These are phyloP conservation scores for Anoncus sp. DNA, from an alignment of 2,888 invertebrate genomes.

Conservation along the genomic window DNA sequence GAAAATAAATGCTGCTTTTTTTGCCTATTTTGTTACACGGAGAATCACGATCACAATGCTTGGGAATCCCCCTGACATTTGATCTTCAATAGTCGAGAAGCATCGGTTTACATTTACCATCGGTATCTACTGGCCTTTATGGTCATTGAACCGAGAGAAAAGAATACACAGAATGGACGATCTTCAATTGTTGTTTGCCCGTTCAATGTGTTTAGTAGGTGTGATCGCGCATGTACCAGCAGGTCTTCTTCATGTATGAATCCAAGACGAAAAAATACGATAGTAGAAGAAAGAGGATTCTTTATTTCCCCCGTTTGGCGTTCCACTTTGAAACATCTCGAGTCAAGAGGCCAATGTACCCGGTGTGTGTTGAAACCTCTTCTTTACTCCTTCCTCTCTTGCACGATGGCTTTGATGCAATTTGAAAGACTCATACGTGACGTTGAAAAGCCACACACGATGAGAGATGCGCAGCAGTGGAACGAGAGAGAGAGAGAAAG, in stretches of 20 bases:
- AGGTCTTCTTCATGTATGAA: constrained; percentile 6
- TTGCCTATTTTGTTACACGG: constrained; percentile 1
- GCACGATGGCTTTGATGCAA: constrained; percentile 57
- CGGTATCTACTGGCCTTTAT: constrained; percentile 1
- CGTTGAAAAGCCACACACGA: constrained; percentile 39
- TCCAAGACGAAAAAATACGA: constrained; percentile 15
- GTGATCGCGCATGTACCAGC: not conserved
- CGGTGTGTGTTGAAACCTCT: constrained; percentile 8
- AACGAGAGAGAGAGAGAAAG: constrained; percentile 33
- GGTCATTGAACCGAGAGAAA: not conserved
- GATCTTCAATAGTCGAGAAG: not conserved
- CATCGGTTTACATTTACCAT: constrained; percentile 17
- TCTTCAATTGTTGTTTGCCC: constrained; percentile 4
- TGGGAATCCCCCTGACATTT: not conserved
- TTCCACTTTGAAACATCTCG: constrained; percentile 25
- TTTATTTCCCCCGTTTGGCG: constrained; percentile 50
- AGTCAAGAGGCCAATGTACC: constrained; percentile 35
- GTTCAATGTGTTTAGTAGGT: constrained; percentile 11
- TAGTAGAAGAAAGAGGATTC: constrained; percentile 53
- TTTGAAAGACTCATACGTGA: constrained; percentile 64
- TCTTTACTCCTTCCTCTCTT: constrained; percentile 9
- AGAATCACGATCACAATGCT: not conserved
- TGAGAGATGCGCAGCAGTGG: constrained; percentile 27
- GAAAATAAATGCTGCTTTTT: not conserved
- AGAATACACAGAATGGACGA: constrained; percentile 3